Evolutionary conservation across 2,113 vertebrate genomes (phyloP).

Genomic region (Apaloderma vittatum): DNA sequence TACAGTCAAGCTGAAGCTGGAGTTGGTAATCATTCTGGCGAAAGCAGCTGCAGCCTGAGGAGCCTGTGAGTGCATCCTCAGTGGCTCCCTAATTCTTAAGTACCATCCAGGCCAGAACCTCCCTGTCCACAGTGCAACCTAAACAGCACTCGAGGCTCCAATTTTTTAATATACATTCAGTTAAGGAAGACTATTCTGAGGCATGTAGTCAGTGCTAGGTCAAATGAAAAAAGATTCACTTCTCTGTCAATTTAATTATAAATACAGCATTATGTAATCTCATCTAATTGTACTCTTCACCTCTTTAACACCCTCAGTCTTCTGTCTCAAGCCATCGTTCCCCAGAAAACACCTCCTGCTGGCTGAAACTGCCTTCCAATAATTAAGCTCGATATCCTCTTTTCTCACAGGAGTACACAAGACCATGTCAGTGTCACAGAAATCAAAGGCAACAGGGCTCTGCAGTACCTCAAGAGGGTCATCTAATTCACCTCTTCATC

Average conservation of each 20-base stretch:
- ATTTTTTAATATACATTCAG: background rate
- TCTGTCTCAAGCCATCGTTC: background rate
- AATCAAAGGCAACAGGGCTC: conserved; percentile 51
- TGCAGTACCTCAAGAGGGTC: conserved; percentile 46
- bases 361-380: background rate
- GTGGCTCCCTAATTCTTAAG: background rate
- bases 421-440: background rate
- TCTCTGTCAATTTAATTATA: conserved; percentile 28
- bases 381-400: conserved; percentile 13
- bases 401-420: background rate
- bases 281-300: conserved; percentile 32
- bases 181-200: background rate
- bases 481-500: background rate
- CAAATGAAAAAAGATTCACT: background rate
- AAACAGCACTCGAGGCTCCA: background rate
- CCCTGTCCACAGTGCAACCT: background rate
- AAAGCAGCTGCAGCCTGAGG: conserved; percentile 2
- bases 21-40: background rate
- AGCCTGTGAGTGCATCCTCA: background rate
- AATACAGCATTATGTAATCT: conserved; percentile 11
- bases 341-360: background rate
- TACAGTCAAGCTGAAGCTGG: conserved; percentile 4
- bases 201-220: background rate
- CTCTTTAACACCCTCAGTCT: conserved; percentile 9
- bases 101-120: background rate